Conservation (phyloP, 2,888 invertebrate genomes). For the Ferdinandea cuprea region DNA sequence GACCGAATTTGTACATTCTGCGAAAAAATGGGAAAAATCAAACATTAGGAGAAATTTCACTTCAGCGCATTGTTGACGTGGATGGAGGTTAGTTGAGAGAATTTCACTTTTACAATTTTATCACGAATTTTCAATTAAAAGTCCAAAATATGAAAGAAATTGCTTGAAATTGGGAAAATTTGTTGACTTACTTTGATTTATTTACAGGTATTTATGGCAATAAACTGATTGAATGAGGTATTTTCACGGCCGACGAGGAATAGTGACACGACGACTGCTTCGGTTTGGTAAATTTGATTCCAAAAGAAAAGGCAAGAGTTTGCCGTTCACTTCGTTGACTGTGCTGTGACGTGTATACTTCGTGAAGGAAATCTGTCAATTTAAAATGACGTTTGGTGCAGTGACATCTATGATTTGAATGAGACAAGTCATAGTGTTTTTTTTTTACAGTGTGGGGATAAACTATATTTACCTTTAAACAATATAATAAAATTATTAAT, state of each 20-base stretch:
- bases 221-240: background rate
- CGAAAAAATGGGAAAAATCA: constrained; percentile 45
- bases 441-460: background rate
- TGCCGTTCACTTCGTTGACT: constrained; percentile 74
- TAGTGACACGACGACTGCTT: constrained; percentile 64
- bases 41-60: constrained; percentile 63
- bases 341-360: constrained; percentile 80
- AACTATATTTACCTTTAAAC: no score
- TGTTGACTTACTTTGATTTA: constrained; percentile 49
- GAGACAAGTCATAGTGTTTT: background rate
- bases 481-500: no score
- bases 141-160: background rate
- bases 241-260: constrained; percentile 7
- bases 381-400: constrained; percentile 3
- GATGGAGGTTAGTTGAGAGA: constrained; percentile 25
- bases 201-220: constrained; percentile 24
- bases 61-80: constrained; percentile 64
- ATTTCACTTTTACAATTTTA: background rate
- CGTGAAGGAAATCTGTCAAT: constrained; percentile 78
- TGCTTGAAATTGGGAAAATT: background rate
- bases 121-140: constrained; percentile 54
- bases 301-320: constrained; percentile 44
- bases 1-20: constrained; percentile 73
- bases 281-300: constrained; percentile 32
- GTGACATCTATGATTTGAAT: constrained; percentile 35